phyloP scores from a whole-genome alignment of 2,113 vertebrate genomes.

The Chelonoidis abingdonii region DNA sequence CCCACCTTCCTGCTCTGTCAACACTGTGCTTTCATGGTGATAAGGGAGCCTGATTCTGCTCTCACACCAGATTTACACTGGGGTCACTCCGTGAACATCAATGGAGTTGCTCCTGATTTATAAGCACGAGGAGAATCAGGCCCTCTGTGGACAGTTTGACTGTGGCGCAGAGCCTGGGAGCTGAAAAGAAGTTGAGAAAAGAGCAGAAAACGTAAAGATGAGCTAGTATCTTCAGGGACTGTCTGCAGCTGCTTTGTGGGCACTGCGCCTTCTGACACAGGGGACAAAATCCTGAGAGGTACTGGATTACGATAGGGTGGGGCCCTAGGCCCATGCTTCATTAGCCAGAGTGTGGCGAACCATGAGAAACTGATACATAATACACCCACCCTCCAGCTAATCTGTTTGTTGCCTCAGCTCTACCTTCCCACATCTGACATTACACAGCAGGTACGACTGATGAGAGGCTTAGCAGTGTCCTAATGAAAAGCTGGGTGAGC shows the following conservation, averaged over 20 bases:
- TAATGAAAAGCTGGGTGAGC: slow-evolving; percentile 13
- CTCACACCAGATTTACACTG: accelerated
- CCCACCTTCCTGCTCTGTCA: neutral
- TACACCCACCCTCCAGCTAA: neutral
- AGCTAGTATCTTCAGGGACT: neutral
- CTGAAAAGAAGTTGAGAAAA: neutral
- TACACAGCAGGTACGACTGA: neutral
- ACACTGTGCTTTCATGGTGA: slow-evolving; percentile 9
- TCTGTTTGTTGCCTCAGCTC: neutral
- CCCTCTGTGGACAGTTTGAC: neutral
- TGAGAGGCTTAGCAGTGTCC: neutral
- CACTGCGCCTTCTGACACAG: neutral
- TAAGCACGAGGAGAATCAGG: neutral
- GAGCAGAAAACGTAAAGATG: too few species aligned
- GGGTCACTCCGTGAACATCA: neutral
- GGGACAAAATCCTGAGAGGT: neutral
- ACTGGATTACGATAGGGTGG: neutral
- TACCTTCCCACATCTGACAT: neutral
- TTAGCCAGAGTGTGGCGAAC: neutral
- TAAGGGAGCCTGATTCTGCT: slow-evolving; percentile 31
- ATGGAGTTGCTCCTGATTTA: neutral
- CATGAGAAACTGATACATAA: neutral
- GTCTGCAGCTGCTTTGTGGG: neutral
- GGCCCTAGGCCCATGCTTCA: neutral
- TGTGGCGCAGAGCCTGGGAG: neutral